Percentiles rank a stretch among this genome's conserved stretches.
Evolutionary conservation across 64 coral and sea anemone genomes (phyloP).

Genomic region (Exaiptasia diaphana): DNA sequence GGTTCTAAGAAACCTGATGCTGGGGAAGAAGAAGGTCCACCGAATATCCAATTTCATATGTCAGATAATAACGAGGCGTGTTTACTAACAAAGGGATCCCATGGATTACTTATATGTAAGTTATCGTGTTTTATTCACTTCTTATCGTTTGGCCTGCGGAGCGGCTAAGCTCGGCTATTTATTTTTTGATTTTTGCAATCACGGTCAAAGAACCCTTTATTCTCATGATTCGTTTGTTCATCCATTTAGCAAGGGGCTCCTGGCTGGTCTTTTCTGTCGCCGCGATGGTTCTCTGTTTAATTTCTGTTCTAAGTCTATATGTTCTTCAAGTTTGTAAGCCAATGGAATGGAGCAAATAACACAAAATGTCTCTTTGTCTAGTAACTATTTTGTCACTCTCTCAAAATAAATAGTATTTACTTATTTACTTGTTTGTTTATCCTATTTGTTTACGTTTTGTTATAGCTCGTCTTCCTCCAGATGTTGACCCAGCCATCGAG

Average conservation of each 20-base stretch:
- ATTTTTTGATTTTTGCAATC: too few relatives aligned
- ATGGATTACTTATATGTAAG: slow-evolving; percentile 96
- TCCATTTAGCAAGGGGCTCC: not conserved
- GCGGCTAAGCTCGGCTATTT: not conserved
- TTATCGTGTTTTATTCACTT: not conserved
- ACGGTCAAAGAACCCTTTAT: too few relatives aligned
- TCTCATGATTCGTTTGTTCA: too few relatives aligned
- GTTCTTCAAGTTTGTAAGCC: too few relatives aligned
- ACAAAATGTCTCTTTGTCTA: too few relatives aligned
- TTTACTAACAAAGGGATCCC: slow-evolving; percentile 91
- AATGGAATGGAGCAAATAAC: too few relatives aligned
- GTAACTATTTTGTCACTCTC: too few relatives aligned
- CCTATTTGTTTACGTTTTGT: not conserved
- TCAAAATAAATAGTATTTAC: too few relatives aligned
- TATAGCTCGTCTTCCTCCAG: slow-evolving; percentile 85
- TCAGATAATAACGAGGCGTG: slow-evolving; percentile 86
- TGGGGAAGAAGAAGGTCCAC: slow-evolving; percentile 36
- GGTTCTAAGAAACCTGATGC: not conserved
- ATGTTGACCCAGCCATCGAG: slow-evolving; percentile 88
- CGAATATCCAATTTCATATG: slow-evolving; percentile 69
- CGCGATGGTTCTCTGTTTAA: too few relatives aligned
- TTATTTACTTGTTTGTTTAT: not conserved
- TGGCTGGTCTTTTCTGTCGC: too few relatives aligned
- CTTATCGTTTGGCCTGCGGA: not conserved
- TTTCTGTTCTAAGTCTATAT: too few relatives aligned